Conservation (phyloP, 2,888 invertebrate genomes). For the Eucera pruinosa region DNA sequence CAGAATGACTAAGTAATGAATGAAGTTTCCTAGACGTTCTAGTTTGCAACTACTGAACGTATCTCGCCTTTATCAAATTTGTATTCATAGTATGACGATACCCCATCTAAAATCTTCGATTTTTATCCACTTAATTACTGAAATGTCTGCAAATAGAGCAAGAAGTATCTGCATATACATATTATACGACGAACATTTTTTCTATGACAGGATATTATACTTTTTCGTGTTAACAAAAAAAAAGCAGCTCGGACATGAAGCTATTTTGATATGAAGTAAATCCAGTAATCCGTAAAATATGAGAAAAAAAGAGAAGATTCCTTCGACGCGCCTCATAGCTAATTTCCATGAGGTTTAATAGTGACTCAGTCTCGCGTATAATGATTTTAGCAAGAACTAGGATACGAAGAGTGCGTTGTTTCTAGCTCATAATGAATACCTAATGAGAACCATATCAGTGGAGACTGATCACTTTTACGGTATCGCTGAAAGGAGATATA, state of each 20-base stretch:
- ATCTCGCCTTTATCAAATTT: background rate
- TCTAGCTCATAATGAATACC: constrained; percentile 49
- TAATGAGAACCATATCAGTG: constrained; percentile 31
- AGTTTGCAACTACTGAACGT: no score
- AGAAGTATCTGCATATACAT: background rate
- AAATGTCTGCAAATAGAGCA: background rate
- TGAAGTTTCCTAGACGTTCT: no score
- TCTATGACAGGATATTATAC: background rate
- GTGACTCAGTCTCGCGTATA: constrained; percentile 8
- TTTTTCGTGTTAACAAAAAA: background rate
- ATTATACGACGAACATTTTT: background rate
- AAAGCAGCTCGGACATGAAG: background rate
- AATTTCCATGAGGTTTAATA: constrained; percentile 20
- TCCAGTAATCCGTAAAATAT: background rate
- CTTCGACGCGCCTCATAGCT: background rate
- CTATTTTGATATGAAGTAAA: background rate
- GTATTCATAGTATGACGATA: background rate
- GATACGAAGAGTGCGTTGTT: constrained; percentile 14
- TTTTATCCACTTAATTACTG: background rate
- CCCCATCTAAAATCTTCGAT: background rate
- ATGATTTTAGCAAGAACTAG: constrained; percentile 36
- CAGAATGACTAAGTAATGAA: no score
- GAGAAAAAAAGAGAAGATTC: constrained; percentile 3
- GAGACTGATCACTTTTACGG: constrained; percentile 36
- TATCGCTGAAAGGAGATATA: constrained; percentile 50